These are phyloP conservation scores for Temnothorax longispinosus DNA, from an alignment of 1,140 invertebrate genomes.

Conservation along the genomic window DNA sequence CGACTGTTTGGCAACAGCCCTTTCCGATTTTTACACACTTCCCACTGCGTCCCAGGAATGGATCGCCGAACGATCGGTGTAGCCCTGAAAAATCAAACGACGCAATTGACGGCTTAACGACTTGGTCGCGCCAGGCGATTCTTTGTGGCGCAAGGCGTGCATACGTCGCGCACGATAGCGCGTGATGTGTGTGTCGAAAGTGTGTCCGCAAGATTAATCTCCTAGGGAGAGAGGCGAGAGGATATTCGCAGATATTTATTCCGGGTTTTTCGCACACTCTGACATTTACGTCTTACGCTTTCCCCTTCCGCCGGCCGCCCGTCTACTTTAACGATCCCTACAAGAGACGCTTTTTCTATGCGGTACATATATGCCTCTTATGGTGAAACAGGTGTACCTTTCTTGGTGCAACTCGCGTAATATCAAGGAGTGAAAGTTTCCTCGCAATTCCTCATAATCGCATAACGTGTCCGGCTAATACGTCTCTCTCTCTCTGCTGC, in stretches of 20 bases:
- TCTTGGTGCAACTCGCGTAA: constrained; percentile 58
- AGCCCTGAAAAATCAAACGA: constrained; percentile 31
- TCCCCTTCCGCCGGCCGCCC: neutral
- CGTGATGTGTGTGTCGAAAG: constrained; percentile 48
- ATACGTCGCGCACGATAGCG: constrained; percentile 32
- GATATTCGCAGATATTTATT: neutral
- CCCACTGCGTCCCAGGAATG: neutral
- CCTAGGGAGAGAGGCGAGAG: constrained; percentile 34
- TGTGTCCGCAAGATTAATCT: constrained; percentile 38
- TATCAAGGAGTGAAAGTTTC: constrained; percentile 69
- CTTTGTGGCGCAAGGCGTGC: constrained; percentile 42
- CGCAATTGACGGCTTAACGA: constrained; percentile 28
- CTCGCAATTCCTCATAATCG: constrained; percentile 66
- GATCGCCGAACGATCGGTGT: constrained; percentile 3
- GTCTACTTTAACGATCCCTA: constrained; percentile 56
- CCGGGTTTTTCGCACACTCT: constrained; percentile 27
- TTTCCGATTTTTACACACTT: constrained; percentile 36
- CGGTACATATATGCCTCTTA: constrained; percentile 30
- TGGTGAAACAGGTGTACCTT: constrained; percentile 60
- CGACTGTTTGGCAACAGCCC: constrained; percentile 26
- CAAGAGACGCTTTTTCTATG: constrained; percentile 31
- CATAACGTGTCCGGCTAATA: constrained; percentile 50
- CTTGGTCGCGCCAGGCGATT: constrained; percentile 8
- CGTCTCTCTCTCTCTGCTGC: neutral
- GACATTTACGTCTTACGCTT: constrained; percentile 42